Conservation (phyloP, 2,797 vertebrate genomes). For the Varecia variegata region DNA sequence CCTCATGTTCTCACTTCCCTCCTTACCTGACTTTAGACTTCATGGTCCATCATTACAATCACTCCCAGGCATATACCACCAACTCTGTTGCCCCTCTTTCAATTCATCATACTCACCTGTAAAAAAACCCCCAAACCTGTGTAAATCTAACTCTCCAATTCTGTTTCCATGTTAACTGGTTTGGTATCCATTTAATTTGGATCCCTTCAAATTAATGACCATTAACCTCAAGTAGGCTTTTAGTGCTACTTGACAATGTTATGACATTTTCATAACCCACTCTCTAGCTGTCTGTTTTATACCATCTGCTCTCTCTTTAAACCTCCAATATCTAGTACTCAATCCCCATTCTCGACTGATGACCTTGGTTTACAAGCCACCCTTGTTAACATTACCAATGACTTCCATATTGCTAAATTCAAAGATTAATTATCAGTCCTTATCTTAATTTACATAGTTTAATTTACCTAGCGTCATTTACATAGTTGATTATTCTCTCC, state of each 20-base stretch:
- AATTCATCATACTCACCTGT: slow-evolving; percentile 12
- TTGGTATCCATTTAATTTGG: slow-evolving; percentile 39
- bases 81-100: slow-evolving; percentile 35
- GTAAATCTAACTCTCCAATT: slow-evolving; percentile 18
- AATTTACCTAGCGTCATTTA: background rate
- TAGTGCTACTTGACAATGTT: background rate
- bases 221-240: background rate
- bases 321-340: background rate
- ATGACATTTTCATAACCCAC: slow-evolving; percentile 1
- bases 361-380: slow-evolving; percentile 25
- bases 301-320: background rate
- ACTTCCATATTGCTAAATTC: slow-evolving; percentile 3
- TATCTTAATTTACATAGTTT: background rate
- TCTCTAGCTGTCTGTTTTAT: slow-evolving; percentile 34
- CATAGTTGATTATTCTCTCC: background rate
- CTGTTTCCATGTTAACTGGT: slow-evolving; percentile 11
- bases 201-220: slow-evolving; percentile 28
- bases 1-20: background rate
- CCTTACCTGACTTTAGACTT: slow-evolving; percentile 46
- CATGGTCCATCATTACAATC: slow-evolving; percentile 17
- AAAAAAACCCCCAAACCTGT: background rate
- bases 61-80: background rate
- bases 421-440: slow-evolving; percentile 27
- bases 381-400: background rate
- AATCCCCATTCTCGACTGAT: background rate